A percentile compares a stretch with the other conserved stretches of the same genome.
These are phyloP conservation scores for Pocillopora verrucosa DNA, from an alignment of 64 coral and sea anemone species.

Conservation along the genomic window DNA sequence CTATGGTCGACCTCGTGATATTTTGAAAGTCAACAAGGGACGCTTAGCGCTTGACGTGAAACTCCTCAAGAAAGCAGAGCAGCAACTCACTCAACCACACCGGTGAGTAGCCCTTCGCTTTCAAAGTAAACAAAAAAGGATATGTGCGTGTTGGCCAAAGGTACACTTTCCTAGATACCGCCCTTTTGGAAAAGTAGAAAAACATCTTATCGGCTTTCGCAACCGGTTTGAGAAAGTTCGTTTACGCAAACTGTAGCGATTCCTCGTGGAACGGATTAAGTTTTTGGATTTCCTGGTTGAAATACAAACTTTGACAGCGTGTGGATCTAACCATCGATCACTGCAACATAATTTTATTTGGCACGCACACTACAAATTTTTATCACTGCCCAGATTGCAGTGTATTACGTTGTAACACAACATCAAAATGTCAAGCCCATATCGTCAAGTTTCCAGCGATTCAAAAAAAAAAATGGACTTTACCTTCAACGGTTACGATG, in stretches of 20 bases:
- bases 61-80: not conserved
- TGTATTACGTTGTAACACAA: no score
- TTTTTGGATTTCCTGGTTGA: not conserved
- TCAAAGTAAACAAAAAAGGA: not conserved
- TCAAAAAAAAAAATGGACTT: not conserved
- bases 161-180: not conserved
- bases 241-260: not conserved
- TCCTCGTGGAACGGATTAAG: not conserved
- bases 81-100: not conserved
- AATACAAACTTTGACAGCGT: not conserved
- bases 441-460: no score
- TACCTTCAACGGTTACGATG: not conserved
- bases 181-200: not conserved
- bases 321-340: not conserved
- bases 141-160: not conserved
- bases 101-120: not conserved
- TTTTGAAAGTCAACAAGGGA: slow-evolving; percentile 4
- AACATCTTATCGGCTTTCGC: not conserved
- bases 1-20: not conserved
- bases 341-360: not conserved
- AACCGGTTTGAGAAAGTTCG: not conserved
- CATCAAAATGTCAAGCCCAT: no score
- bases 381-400: no score
- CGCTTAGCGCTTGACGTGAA: not conserved
- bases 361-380: not conserved